These are phyloP conservation scores for Drosophila monieri DNA, from an alignment of 2,888 invertebrate species.

Conservation along the genomic window DNA sequence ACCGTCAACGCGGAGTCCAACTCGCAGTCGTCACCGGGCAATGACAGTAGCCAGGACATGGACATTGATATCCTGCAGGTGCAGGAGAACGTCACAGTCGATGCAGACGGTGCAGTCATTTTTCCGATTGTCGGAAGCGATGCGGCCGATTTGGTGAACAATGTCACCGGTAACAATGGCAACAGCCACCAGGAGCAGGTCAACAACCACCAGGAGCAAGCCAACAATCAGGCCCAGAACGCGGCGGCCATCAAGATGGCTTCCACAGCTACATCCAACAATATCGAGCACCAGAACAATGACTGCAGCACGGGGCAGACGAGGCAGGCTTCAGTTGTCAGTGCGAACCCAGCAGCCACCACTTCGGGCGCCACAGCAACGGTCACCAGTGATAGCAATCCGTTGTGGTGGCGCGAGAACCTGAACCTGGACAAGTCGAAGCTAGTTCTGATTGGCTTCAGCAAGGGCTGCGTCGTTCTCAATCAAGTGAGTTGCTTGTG, in stretches of 20 bases:
- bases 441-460: conserved; percentile 91
- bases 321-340: conserved; percentile 53
- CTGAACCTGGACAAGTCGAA: conserved; percentile 86
- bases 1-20: conserved; percentile 57
- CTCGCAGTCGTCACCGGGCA: conserved; percentile 68
- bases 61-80: conserved; percentile 87
- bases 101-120: conserved; percentile 82
- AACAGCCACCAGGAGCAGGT: conserved; percentile 23
- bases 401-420: conserved; percentile 87
- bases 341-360: conserved; percentile 49
- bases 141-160: conserved; percentile 47
- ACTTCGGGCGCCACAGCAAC: conserved; percentile 53
- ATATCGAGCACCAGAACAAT: conserved; percentile 58
- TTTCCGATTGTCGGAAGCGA: conserved; percentile 66
- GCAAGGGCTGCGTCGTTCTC: conserved; percentile 96
- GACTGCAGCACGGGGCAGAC: conserved; percentile 57
- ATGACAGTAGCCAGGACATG: conserved; percentile 84
- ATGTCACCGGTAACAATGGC: conserved; percentile 35
- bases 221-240: conserved; percentile 43
- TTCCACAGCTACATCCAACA: conserved; percentile 37
- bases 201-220: conserved; percentile 60
- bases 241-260: conserved; percentile 32
- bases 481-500: conserved; percentile 87
- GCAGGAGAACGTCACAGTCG: conserved; percentile 83
- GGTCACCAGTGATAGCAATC: conserved; percentile 83